These are phyloP conservation scores for Eristalinus sepulchralis DNA, from an alignment of 2,888 invertebrate species.

Conservation along the genomic window DNA sequence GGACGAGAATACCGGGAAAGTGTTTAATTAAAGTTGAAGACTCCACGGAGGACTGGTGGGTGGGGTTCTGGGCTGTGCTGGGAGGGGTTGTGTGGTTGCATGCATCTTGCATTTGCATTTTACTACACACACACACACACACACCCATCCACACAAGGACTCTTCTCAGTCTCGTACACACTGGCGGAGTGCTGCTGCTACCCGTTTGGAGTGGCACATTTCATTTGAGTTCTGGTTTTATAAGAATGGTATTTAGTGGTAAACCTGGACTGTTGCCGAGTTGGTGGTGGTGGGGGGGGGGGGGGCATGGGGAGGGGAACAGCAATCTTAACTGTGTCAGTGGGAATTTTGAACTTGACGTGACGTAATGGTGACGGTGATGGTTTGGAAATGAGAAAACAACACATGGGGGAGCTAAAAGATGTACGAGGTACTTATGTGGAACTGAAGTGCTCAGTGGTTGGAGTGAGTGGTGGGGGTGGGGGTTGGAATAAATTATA, in stretches of 20 bases:
- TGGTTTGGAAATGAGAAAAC: neutral
- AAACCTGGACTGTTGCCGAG: conserved; percentile 7
- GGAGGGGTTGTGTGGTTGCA: neutral
- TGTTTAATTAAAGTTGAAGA: conserved; percentile 57
- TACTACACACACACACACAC: neutral
- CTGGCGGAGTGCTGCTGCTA: conserved; percentile 1
- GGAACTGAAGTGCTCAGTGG: no score
- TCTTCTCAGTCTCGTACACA: no score
- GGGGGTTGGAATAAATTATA: no score
- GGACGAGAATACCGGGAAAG: conserved; percentile 31
- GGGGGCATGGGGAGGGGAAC: neutral
- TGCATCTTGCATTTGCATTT: conserved; percentile 21
- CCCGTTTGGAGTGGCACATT: conserved; percentile 34
- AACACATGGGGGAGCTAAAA: neutral
- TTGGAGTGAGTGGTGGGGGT: no score
- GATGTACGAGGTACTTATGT: neutral
- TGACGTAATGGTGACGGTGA: neutral
- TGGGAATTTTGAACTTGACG: conserved; percentile 48
- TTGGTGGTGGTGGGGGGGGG: no score
- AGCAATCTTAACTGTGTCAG: conserved; percentile 45
- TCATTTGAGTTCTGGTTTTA: conserved; percentile 39
- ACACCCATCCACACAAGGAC: neutral
- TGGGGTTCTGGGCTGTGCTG: neutral
- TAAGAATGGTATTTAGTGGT: conserved; percentile 58
- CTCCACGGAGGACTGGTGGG: conserved; percentile 4